phyloP scores from a whole-genome alignment of 2,113 vertebrate genomes.

The Saccopteryx leptura region DNA sequence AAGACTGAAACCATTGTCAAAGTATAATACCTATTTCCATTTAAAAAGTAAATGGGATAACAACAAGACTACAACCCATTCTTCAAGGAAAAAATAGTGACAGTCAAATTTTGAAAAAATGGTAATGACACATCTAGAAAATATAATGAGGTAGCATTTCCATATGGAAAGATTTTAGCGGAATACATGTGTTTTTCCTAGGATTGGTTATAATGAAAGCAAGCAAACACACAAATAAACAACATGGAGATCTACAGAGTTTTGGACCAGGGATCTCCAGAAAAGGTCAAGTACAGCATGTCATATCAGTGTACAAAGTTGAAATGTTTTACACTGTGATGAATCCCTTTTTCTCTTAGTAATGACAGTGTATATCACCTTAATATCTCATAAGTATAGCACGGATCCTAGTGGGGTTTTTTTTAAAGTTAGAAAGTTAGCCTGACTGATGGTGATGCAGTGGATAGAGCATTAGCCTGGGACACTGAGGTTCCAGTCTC shows the following conservation, averaged over 20 bases:
- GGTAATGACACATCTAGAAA: background rate
- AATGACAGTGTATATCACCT: background rate
- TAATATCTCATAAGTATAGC: background rate
- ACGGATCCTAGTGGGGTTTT: background rate
- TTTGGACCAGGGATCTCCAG: background rate
- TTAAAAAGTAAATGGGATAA: background rate
- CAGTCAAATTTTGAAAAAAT: constrained; percentile 1
- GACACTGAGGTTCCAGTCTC: too few species aligned
- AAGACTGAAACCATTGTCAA: background rate
- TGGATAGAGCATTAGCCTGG: too few species aligned
- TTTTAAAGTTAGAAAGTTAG: background rate
- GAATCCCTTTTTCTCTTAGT: background rate
- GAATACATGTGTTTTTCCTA: background rate
- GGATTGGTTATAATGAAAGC: background rate
- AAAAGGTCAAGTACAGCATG: background rate
- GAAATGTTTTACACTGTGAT: background rate
- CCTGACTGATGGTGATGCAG: too few species aligned
- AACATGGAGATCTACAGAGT: background rate
- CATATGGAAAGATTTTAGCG: background rate
- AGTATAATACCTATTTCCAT: background rate
- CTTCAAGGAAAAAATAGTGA: background rate
- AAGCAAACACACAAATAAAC: background rate
- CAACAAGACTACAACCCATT: background rate
- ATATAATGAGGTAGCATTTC: background rate
- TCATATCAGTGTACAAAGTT: background rate